Evolutionary conservation across 2,888 invertebrate genomes (phyloP).

Genomic region (Helleia helle): DNA sequence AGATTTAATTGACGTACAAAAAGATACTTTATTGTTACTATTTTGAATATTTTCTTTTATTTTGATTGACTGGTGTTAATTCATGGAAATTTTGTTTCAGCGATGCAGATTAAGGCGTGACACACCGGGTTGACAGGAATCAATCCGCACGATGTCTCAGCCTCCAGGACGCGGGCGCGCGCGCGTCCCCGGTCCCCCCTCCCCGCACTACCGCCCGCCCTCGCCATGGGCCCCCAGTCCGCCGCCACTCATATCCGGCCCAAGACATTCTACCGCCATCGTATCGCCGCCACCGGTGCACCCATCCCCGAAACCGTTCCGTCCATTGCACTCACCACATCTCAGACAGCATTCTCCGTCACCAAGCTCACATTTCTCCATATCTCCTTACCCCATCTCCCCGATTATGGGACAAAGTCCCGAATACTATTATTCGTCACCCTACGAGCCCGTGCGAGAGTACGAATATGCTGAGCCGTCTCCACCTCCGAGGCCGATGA

Average conservation of each 20-base stretch:
- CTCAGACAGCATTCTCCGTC: slow-evolving; percentile 62
- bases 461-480: slow-evolving; percentile 84
- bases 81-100: slow-evolving; percentile 47
- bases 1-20: too few species aligned
- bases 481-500: slow-evolving; percentile 80
- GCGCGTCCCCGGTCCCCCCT: slow-evolving; percentile 57
- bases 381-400: slow-evolving; percentile 68
- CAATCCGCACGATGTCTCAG: slow-evolving; percentile 70
- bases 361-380: slow-evolving; percentile 65
- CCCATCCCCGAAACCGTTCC: slow-evolving; percentile 66
- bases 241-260: slow-evolving; percentile 80
- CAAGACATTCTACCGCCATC: slow-evolving; percentile 69
- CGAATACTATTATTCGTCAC: slow-evolving; percentile 74
- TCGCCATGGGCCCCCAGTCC: slow-evolving; percentile 85
- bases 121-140: slow-evolving; percentile 69
- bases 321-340: slow-evolving; percentile 63
- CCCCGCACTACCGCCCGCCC: slow-evolving; percentile 81
- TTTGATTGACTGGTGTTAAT: neutral
- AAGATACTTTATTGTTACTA: too few species aligned
- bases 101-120: slow-evolving; percentile 68
- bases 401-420: slow-evolving; percentile 76
- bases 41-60: too few species aligned
- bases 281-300: slow-evolving; percentile 74
- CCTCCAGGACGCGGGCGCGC: slow-evolving; percentile 68
- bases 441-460: slow-evolving; percentile 74